Percentiles rank a stretch among this genome's conserved stretches.
These are phyloP conservation scores for Epizoanthus rinbou DNA, from an alignment of 92 coral and sea anemone species.

Conservation along the genomic window DNA sequence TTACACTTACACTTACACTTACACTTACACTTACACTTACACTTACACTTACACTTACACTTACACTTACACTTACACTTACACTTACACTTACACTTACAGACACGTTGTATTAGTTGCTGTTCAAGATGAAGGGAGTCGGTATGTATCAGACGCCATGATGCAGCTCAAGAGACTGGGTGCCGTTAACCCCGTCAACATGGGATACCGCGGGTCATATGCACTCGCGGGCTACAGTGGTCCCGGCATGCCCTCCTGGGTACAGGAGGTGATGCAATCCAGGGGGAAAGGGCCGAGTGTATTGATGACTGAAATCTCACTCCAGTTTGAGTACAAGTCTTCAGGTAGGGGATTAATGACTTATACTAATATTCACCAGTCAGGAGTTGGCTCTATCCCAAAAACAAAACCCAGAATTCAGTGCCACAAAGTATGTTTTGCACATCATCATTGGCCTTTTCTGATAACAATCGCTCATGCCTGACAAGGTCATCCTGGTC, in stretches of 20 bases:
- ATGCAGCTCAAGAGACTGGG: constrained; percentile 6
- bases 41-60: too few relatives aligned
- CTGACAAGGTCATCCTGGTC: too few relatives aligned
- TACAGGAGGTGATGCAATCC: constrained; percentile 1
- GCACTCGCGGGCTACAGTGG: constrained; percentile 40
- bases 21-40: too few relatives aligned
- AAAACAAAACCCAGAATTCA: too few relatives aligned
- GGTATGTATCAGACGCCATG: background rate
- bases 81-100: background rate
- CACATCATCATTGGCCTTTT: too few relatives aligned
- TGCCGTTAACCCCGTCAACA: background rate
- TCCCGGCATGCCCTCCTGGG: constrained; percentile 23
- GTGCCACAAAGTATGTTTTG: too few relatives aligned
- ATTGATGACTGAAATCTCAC: background rate
- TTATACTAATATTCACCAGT: background rate
- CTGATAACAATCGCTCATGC: too few relatives aligned
- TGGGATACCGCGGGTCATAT: constrained; percentile 17
- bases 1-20: too few relatives aligned
- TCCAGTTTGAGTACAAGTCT: background rate
- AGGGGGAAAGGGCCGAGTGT: constrained; percentile 29
- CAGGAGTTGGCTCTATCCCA: too few relatives aligned
- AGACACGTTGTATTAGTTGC: constrained; percentile 27
- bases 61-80: too few relatives aligned
- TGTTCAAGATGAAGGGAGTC: constrained; percentile 24
- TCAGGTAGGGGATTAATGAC: background rate